Evolutionary conservation across 2,797 vertebrate genomes (phyloP).

Genomic region (Pantherophis alleghaniensis): DNA sequence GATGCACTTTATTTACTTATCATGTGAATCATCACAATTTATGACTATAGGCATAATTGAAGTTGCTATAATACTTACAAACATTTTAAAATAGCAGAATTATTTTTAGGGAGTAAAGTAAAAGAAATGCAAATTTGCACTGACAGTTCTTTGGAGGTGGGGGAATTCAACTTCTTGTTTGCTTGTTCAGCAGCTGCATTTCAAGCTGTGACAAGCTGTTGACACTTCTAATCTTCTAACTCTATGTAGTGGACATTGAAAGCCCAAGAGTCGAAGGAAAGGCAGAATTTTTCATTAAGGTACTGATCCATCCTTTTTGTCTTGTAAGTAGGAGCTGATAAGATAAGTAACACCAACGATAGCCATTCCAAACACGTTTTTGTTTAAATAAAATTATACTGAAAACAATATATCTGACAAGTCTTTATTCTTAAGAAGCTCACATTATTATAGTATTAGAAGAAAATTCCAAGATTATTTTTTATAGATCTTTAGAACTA

Average conservation of each 20-base stretch:
- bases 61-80: not conserved
- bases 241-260: not conserved
- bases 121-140: not conserved
- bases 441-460: slow-evolving; percentile 56
- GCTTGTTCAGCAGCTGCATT: not conserved
- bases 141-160: not conserved
- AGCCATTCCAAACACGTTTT: slow-evolving; percentile 57
- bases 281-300: not conserved
- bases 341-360: slow-evolving; percentile 29
- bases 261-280: not conserved
- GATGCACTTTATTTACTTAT: not conserved
- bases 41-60: not conserved
- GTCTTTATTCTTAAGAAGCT: slow-evolving; percentile 54
- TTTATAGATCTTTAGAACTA: slow-evolving; percentile 63
- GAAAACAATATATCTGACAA: not conserved
- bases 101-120: not conserved
- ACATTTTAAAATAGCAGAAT: not conserved
- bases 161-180: not conserved
- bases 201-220: slow-evolving; percentile 6
- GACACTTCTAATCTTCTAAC: not conserved
- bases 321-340: not conserved
- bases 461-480: slow-evolving; percentile 51
- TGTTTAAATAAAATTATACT: not conserved
- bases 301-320: not conserved
- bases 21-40: not conserved